These are phyloP conservation scores for Dascillus cervinus DNA, from an alignment of 2,888 invertebrate species.

Conservation along the genomic window DNA sequence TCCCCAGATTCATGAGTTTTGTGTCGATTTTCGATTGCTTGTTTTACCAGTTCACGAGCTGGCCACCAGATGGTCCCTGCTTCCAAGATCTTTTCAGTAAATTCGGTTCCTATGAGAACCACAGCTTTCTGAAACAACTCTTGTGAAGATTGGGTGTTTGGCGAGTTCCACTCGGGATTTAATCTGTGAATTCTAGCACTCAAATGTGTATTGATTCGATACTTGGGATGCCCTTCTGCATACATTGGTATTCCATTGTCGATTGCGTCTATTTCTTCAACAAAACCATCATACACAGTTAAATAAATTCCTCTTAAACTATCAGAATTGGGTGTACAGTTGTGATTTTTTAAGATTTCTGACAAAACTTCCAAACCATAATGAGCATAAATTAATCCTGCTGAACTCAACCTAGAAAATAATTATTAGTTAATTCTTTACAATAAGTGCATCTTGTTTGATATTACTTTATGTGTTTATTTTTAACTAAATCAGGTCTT, in stretches of 20 bases:
- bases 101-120: constrained; percentile 70
- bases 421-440: constrained; percentile 3
- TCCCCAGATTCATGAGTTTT: constrained; percentile 68
- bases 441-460: not conserved
- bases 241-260: constrained; percentile 90
- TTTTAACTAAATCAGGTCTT: constrained; percentile 51
- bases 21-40: constrained; percentile 62
- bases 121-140: constrained; percentile 71
- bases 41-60: constrained; percentile 68
- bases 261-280: constrained; percentile 92
- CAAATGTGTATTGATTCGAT: constrained; percentile 72
- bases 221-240: constrained; percentile 62
- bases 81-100: constrained; percentile 55
- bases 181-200: constrained; percentile 67
- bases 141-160: constrained; percentile 46
- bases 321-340: constrained; percentile 42
- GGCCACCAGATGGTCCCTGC: constrained; percentile 73
- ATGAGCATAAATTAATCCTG: constrained; percentile 85
- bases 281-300: constrained; percentile 76
- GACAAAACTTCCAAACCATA: constrained; percentile 77
- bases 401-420: constrained; percentile 79
- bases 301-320: constrained; percentile 53
- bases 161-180: constrained; percentile 78
- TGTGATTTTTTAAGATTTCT: constrained; percentile 44
- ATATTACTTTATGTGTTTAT: constrained; percentile 52